Conservation (phyloP, 2,113 vertebrate genomes). For the Fregata magnificens region DNA sequence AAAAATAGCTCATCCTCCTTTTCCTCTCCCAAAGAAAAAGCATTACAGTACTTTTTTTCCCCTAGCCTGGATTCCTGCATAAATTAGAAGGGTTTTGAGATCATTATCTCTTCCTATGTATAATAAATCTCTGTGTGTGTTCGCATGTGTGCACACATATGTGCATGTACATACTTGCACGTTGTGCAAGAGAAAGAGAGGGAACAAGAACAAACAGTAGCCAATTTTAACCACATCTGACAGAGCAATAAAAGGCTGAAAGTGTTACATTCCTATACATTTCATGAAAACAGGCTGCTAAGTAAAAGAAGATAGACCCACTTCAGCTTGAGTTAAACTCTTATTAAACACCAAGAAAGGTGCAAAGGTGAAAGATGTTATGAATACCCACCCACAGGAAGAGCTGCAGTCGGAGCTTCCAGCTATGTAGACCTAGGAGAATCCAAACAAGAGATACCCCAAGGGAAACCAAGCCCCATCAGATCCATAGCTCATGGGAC, state of each 20-base stretch:
- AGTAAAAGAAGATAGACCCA: background rate
- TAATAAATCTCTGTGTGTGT: background rate
- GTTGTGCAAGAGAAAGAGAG: background rate
- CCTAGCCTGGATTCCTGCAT: background rate
- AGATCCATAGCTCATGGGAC: background rate
- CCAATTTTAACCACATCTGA: slow-evolving; percentile 46
- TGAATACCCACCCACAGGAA: background rate
- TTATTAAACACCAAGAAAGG: background rate
- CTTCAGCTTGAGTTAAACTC: background rate
- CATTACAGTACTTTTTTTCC: background rate
- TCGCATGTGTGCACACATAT: too few species aligned
- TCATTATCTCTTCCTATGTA: background rate
- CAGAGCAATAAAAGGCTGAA: background rate
- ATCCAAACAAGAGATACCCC: background rate
- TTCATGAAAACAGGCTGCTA: background rate
- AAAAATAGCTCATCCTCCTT: background rate
- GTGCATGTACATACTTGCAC: background rate
- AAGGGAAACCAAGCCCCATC: background rate
- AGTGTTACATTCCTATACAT: background rate
- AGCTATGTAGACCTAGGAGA: background rate
- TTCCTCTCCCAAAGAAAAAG: background rate
- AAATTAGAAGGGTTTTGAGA: slow-evolving; percentile 6
- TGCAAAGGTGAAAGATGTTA: background rate
- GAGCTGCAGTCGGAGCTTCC: background rate
- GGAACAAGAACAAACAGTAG: background rate